Percentiles rank a stretch among this genome's conserved stretches.
Evolutionary conservation across 1,140 invertebrate genomes (phyloP).

Genomic region (Scylla paramamosain): DNA sequence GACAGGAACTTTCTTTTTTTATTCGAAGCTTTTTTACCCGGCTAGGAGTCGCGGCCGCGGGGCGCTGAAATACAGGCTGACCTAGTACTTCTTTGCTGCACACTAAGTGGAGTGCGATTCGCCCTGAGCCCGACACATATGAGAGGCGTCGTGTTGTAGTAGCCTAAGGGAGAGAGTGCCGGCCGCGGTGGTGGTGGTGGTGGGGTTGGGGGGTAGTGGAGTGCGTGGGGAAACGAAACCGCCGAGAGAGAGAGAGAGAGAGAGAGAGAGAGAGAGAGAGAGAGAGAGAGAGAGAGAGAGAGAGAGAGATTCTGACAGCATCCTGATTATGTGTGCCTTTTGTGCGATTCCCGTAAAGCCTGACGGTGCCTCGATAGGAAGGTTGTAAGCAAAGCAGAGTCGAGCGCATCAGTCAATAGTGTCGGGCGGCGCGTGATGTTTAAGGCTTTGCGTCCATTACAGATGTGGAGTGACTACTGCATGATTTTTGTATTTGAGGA

Average conservation of each 20-base stretch:
- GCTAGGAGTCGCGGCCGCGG: neutral
- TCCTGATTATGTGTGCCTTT: neutral
- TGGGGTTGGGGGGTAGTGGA: neutral
- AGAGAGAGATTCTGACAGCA: neutral
- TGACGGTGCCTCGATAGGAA: neutral
- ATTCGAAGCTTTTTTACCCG: neutral
- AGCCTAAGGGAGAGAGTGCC: neutral
- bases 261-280: conserved; percentile 5
- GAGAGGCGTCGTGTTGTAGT: neutral
- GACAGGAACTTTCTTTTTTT: neutral
- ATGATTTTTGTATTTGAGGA: neutral
- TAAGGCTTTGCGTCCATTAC: neutral
- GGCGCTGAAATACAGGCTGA: neutral
- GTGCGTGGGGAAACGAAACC: neutral
- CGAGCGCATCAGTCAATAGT: neutral
- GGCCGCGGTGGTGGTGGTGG: neutral
- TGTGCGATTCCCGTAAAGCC: neutral
- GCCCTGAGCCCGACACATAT: neutral
- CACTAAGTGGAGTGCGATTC: neutral
- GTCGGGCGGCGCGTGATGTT: neutral
- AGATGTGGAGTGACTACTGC: neutral
- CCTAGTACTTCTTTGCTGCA: neutral
- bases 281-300: conserved; percentile 20
- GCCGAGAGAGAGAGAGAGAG: neutral
- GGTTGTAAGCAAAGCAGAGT: neutral